Base-by-base conservation (phyloP, 2,797 vertebrate genomes). In the Heterohyrax brucei region DNA sequence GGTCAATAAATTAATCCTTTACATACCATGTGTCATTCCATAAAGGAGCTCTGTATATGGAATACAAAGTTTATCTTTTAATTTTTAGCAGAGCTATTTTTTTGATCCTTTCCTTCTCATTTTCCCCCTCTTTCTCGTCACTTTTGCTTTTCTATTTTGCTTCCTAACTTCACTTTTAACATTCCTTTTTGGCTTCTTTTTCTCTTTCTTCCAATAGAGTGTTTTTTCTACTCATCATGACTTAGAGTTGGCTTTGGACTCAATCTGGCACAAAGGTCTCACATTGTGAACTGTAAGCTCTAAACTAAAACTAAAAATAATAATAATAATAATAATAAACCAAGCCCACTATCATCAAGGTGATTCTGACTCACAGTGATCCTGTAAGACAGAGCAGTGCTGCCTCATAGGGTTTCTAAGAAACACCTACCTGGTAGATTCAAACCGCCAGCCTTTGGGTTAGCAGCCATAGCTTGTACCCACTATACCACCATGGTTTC, bases 121-220 rank as follows among this genome's bases (percentile, higher is more conserved):
- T 88, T 90, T 70, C 39, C 16, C 0, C 8, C 39, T 79, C 50
- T 64, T 73, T 10, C 13, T 70, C 90, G 21, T 50, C 39, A 84
- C 22, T 66, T 86, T 73, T 64, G 56, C n/a, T 92, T 77, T 79
- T 88, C 68, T 62, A 16, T 81, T 81, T 64, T 82, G 28, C 70
- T 80, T 80, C 50, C 53, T 89, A 68, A 44, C 19, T 80, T 88
- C 18, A 75, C 86, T 94, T 44, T 87, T 48, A 80, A 26, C 56
- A 89, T 73, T 76, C 22, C 33, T 30, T 77, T 82, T 46, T 78
- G 46, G 18, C 62, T 91, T 87, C 56, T 92, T 72, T 81, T 44
- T 50, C 53, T 64, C 26, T 53, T 70, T 26, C 5, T 39, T 64
- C 56, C 33, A 61, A 8, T 50, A 78, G 66, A 75, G 84, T 14